phyloP scores from a whole-genome alignment of 2,113 vertebrate genomes.

The Columba janthina region DNA sequence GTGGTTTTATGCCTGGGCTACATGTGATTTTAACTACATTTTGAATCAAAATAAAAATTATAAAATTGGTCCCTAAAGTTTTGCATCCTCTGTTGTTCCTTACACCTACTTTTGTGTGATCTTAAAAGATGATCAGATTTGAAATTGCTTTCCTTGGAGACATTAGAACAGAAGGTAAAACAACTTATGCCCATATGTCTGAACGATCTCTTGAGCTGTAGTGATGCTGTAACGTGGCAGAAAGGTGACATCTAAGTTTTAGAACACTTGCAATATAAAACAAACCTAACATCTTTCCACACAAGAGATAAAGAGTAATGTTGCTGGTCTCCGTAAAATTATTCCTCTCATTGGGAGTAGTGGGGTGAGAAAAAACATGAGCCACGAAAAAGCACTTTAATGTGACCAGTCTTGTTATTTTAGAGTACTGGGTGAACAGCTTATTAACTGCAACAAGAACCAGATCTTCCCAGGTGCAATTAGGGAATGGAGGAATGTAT shows the following conservation, averaged over 20 bases:
- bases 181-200: neutral
- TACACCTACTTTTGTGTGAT: neutral
- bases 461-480: conserved; percentile 25
- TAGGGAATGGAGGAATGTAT: conserved; percentile 6
- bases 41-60: neutral
- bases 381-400: conserved; percentile 27
- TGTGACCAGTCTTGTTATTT: conserved; percentile 2
- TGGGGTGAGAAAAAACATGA: neutral
- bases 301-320: neutral
- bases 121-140: neutral
- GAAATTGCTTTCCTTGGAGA: neutral
- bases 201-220: neutral
- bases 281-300: neutral
- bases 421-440: neutral
- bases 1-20: neutral
- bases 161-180: neutral
- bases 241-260: conserved; percentile 13
- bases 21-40: neutral
- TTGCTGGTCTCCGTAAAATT: neutral
- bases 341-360: neutral
- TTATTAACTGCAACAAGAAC: conserved; percentile 22
- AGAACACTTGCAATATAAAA: neutral
- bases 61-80: neutral
- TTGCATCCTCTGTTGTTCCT: neutral
- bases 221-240: neutral